phyloP scores from a whole-genome alignment of 1,140 invertebrate genomes.

The Pogonus chalceus region DNA sequence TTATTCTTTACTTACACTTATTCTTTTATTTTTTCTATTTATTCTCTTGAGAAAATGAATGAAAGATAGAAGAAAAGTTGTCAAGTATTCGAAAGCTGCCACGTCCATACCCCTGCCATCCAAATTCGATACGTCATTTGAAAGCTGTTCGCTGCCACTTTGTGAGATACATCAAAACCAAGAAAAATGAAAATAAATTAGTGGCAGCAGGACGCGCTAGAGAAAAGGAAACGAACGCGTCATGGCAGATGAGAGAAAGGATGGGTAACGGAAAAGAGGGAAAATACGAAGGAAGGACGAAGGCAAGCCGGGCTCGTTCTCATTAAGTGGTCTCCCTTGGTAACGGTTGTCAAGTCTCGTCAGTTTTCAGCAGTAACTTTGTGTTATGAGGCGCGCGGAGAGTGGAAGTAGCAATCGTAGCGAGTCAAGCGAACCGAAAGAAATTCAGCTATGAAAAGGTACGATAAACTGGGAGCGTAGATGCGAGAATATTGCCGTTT shows the following conservation, averaged over 20 bases:
- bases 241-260: not conserved
- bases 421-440: conserved; percentile 13
- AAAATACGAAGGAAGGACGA: not conserved
- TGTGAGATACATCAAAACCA: too few relatives aligned
- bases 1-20: not conserved
- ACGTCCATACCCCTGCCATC: too few relatives aligned
- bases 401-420: conserved; percentile 16
- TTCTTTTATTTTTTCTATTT: not conserved
- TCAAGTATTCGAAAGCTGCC: not conserved
- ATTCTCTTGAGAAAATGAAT: not conserved
- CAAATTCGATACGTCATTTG: not conserved
- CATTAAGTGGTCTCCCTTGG: conserved; percentile 32
- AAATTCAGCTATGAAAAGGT: conserved; percentile 16
- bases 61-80: not conserved
- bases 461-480: conserved; percentile 10
- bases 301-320: conserved; percentile 16
- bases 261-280: not conserved
- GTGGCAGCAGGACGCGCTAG: not conserved
- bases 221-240: not conserved
- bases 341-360: conserved; percentile 26
- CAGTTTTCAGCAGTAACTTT: conserved; percentile 15
- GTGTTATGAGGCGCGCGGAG: conserved; percentile 16
- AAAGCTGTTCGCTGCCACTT: not conserved
- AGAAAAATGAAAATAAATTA: conserved; percentile 8
- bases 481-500: conserved; percentile 6